These are phyloP conservation scores for Turritopsis rubra DNA, from an alignment of 30 jellyfish, hydroid and myxozoan genomes.

Conservation along the genomic window DNA sequence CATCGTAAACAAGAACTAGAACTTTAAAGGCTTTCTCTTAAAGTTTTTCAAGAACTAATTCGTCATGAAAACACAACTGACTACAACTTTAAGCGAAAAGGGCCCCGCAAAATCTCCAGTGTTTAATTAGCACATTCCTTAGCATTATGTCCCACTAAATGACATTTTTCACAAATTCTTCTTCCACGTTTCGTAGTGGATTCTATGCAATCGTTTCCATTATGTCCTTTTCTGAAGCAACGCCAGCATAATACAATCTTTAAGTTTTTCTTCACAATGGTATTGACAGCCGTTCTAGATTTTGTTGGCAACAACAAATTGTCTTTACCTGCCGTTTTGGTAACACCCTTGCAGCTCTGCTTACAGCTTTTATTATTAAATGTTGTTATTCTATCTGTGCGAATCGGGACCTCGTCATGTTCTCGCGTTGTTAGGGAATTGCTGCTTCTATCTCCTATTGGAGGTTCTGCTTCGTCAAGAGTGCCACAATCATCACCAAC, in stretches of 20 bases:
- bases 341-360: too few relatives aligned
- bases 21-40: too few relatives aligned
- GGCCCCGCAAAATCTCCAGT: too few relatives aligned
- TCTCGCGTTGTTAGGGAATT: background rate
- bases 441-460: background rate
- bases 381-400: too few relatives aligned
- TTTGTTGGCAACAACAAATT: background rate
- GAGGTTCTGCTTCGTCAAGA: background rate
- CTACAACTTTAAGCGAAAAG: too few relatives aligned
- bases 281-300: background rate
- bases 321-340: too few relatives aligned
- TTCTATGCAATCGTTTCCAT: background rate
- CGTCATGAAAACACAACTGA: too few relatives aligned
- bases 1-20: too few relatives aligned
- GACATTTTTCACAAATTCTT: background rate
- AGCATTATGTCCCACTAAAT: constrained; percentile 1
- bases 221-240: background rate
- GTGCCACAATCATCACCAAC: background rate
- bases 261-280: background rate
- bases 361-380: too few relatives aligned
- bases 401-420: too few relatives aligned
- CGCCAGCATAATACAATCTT: background rate
- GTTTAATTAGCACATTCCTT: background rate
- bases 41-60: too few relatives aligned
- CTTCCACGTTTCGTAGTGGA: constrained; percentile 11